Percentiles rank a stretch among this genome's conserved stretches.
Evolutionary conservation across 2,797 vertebrate species (phyloP).

Genomic region (Macropus fuliginosus): DNA sequence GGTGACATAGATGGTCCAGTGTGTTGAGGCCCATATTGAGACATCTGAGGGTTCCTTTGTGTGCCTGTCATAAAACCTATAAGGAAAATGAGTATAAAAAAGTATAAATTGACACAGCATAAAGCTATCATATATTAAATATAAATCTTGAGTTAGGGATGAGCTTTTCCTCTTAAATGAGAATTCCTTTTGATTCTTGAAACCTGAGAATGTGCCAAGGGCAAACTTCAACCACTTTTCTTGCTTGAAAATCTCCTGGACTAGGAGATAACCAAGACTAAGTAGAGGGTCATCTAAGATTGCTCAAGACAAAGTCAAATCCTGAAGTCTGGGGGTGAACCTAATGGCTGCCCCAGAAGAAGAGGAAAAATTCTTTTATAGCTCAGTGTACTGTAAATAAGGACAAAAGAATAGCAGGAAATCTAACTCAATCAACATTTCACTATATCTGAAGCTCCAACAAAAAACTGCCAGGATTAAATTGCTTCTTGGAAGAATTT

Average conservation of each 20-base stretch:
- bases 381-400: not conserved
- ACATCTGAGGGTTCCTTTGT: constrained; percentile 92
- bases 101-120: constrained; percentile 55
- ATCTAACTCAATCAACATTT: not conserved
- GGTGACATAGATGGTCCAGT: constrained; percentile 94
- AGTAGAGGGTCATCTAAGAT: not conserved
- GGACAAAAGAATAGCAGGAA: not conserved
- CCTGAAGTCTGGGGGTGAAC: not conserved
- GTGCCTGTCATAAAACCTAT: constrained; percentile 92
- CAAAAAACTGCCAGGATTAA: not conserved
- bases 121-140: not conserved
- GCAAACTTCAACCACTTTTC: not conserved
- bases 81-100: constrained; percentile 66
- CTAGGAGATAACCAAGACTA: not conserved
- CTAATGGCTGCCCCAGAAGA: not conserved
- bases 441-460: not conserved
- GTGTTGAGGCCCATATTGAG: constrained; percentile 93
- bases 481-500: not conserved
- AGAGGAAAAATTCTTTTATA: not conserved
- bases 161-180: not conserved
- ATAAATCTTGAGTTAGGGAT: not conserved
- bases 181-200: not conserved
- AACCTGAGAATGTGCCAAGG: not conserved
- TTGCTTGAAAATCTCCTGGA: not conserved
- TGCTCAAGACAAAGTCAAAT: not conserved